Base-by-base conservation (phyloP, 2,113 vertebrate genomes). In the Scomber colias region DNA sequence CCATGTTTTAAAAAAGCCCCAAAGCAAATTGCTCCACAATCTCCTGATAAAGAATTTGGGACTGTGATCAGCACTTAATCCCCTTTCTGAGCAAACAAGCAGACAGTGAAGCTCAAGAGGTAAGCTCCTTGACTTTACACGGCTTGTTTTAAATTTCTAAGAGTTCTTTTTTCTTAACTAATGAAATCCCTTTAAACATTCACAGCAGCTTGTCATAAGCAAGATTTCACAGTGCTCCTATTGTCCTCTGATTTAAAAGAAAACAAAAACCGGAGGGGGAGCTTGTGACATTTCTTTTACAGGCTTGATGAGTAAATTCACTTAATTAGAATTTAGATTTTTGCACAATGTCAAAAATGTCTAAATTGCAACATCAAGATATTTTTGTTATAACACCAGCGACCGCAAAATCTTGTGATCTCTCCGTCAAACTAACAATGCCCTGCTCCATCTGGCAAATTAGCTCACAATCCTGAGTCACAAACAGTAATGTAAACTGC, bases 101-200 rank as follows among this genome's bases (percentile, higher is more conserved):
- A 81, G 88, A 91, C 85, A 91, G 60, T 76, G 75, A 71, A 73
- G 67, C 82, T 76, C 30, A 2, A 66, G 75, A 78, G 75, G 70
- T 90, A 94, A 94, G 91, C 92, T 88, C 75, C 67, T 81, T 87
- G 75, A 79, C 79, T 87, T 90, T 87, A 84, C 90, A 91, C 53
- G 77, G 72, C 69, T 76, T 74, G 78, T 79, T 62, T 74, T 81
- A 70, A 64, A 80, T 70, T 89, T 84, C 66, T 73, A 45, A 78
- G 72, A 82, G 66, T 69, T 73, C n/a, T 53, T 31, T 83, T 88
- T 76, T 84, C 68, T 82, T 90, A 79, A 87, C 83, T 87, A 88
- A 91, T 86, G 53, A 89, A 79, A 92, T 90, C 91, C 85, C 56
- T 85, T 85, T 66, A 91, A 90, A 90, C 64, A 77, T 87, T 87